Percentiles rank a stretch among this genome's conserved stretches.
Conservation (phyloP, 2,888 invertebrate genomes). For the Artemia sinica region DNA sequence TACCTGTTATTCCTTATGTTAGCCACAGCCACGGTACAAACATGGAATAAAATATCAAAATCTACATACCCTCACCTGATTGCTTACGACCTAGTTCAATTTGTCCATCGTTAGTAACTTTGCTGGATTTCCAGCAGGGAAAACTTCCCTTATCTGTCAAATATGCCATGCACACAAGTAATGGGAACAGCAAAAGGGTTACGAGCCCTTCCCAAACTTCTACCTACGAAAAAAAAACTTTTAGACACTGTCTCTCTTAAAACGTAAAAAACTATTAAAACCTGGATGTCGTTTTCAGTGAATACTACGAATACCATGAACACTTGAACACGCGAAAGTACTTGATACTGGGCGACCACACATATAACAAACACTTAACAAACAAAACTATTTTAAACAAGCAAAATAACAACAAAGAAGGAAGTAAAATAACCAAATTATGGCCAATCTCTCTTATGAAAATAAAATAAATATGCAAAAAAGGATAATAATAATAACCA, state of each 20-base stretch:
- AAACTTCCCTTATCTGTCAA: constrained; percentile 35
- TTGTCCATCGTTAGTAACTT: constrained; percentile 28
- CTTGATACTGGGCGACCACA: too few relatives aligned
- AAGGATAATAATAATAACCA: too few relatives aligned
- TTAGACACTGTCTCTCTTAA: background rate
- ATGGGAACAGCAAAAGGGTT: constrained; percentile 40
- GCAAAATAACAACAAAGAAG: too few relatives aligned
- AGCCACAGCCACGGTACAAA: constrained; percentile 8
- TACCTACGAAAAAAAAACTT: constrained; percentile 27
- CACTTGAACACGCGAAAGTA: too few relatives aligned
- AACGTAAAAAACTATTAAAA: too few relatives aligned
- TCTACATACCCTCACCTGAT: constrained; percentile 31
- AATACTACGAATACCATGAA: too few relatives aligned
- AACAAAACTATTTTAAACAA: too few relatives aligned
- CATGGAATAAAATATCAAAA: background rate
- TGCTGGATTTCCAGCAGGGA: constrained; percentile 28
- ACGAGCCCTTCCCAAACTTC: constrained; percentile 42
- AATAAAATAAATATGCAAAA: too few relatives aligned
- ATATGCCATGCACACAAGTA: constrained; percentile 39
- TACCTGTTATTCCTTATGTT: background rate
- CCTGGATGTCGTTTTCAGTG: too few relatives aligned
- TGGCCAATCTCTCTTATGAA: too few relatives aligned
- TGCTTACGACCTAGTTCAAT: constrained; percentile 33
- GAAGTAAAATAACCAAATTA: too few relatives aligned
- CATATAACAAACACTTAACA: too few relatives aligned